Evolutionary conservation across 2,888 invertebrate species (phyloP).

Genomic region (Ochropacha duplaris): DNA sequence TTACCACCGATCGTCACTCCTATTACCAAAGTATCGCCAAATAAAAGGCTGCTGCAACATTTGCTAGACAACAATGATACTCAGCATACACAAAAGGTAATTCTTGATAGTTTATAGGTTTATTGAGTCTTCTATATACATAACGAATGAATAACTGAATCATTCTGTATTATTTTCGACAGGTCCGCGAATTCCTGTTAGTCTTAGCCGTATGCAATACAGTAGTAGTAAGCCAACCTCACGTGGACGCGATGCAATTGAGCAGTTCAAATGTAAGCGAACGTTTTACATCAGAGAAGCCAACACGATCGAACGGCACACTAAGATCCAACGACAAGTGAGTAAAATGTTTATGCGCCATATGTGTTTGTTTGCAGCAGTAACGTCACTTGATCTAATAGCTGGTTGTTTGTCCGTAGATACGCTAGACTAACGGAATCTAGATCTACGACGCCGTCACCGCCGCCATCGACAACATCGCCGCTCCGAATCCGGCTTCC

Average conservation of each 20-base stretch:
- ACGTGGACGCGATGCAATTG: slow-evolving; percentile 86
- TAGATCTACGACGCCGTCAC: slow-evolving; percentile 89
- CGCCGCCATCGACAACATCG: slow-evolving; percentile 81
- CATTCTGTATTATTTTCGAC: slow-evolving; percentile 31
- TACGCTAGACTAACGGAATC: slow-evolving; percentile 89
- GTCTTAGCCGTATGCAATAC: slow-evolving; percentile 98
- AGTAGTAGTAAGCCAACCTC: slow-evolving; percentile 96
- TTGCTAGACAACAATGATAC: slow-evolving; percentile 65
- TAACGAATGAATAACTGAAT: background rate
- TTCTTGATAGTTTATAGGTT: background rate
- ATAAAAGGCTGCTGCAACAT: slow-evolving; percentile 67
- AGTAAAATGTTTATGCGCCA: slow-evolving; percentile 26
- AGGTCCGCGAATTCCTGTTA: slow-evolving; percentile 94
- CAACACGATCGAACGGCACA: slow-evolving; percentile 62
- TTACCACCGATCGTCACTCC: slow-evolving; percentile 75
- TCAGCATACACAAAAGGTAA: slow-evolving; percentile 84
- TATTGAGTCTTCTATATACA: background rate
- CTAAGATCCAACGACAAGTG: slow-evolving; percentile 70
- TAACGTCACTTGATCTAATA: background rate
- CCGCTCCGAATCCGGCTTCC: slow-evolving; percentile 66
- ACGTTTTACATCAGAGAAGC: slow-evolving; percentile 74
- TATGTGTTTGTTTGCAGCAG: background rate
- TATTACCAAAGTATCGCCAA: slow-evolving; percentile 73
- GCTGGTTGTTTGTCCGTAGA: slow-evolving; percentile 63
- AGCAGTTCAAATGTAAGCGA: slow-evolving; percentile 68